These are phyloP conservation scores for Phoxinus dragarum DNA, from an alignment of 2,797 vertebrate genomes.

Conservation along the genomic window DNA sequence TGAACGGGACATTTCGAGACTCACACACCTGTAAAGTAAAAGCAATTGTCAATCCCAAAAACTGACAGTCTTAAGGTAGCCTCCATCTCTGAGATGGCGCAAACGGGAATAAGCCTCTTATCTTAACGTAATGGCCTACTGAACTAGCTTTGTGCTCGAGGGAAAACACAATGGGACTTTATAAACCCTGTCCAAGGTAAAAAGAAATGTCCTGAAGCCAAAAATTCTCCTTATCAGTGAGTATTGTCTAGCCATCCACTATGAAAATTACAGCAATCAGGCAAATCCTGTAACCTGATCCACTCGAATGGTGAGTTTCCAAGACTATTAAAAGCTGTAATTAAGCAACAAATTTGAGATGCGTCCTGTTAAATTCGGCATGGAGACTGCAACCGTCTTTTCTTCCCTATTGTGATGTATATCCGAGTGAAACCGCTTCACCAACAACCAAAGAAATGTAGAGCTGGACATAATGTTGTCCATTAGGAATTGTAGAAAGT, in stretches of 20 bases:
- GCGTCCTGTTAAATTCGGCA: background rate
- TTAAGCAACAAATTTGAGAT: background rate
- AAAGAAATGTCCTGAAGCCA: slow-evolving; percentile 29
- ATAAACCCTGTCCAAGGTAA: slow-evolving; percentile 17
- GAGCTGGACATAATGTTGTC: too few relatives aligned
- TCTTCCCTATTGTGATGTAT: background rate
- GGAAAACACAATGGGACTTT: slow-evolving; percentile 33
- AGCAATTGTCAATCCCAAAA: background rate
- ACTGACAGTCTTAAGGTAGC: background rate
- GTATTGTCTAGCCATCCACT: background rate
- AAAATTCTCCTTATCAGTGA: background rate
- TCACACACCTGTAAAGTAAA: background rate
- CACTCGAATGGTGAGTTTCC: background rate
- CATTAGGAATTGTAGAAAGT: background rate
- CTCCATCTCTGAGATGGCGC: background rate
- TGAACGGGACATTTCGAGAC: background rate
- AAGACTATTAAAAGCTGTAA: slow-evolving; percentile 14
- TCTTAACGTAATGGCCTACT: slow-evolving; percentile 31
- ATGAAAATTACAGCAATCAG: background rate
- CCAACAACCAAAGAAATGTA: background rate
- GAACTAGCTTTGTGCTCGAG: background rate
- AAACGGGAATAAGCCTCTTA: slow-evolving; percentile 31
- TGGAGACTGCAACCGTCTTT: background rate
- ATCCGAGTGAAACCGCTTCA: background rate
- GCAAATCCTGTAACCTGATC: slow-evolving; percentile 18